A percentile compares a stretch with the other conserved stretches of the same genome.
Evolutionary conservation across 2,113 vertebrate genomes (phyloP).

Genomic region (Phoxinus phoxinus): DNA sequence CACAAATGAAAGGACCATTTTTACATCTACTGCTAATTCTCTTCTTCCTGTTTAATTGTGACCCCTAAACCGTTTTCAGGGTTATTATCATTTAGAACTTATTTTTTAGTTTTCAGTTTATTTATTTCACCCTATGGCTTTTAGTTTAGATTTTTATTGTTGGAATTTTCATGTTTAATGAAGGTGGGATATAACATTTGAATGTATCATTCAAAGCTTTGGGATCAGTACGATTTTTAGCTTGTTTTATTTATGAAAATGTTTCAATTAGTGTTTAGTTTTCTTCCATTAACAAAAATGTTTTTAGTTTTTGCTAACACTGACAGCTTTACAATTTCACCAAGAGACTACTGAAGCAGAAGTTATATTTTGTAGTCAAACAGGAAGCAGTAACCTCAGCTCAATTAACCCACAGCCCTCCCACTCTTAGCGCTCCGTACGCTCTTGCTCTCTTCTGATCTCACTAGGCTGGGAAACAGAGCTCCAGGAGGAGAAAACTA

Average conservation of each 20-base stretch:
- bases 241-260: no score
- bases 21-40: neutral
- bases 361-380: conserved; percentile 50
- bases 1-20: neutral
- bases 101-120: neutral
- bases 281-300: neutral
- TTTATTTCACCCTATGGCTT: neutral
- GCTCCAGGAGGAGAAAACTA: conserved; percentile 45
- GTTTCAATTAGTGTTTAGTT: neutral
- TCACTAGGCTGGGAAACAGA: conserved; percentile 45
- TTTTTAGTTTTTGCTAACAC: neutral
- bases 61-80: neutral
- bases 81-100: neutral
- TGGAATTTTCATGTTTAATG: neutral
- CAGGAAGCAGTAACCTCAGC: conserved; percentile 48
- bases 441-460: conserved; percentile 45
- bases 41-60: neutral
- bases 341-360: conserved; percentile 35
- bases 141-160: neutral
- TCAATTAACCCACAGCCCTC: conserved; percentile 21
- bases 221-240: neutral
- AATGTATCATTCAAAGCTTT: neutral
- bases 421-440: neutral
- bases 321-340: neutral
- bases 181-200: neutral